Percentiles rank a stretch among this genome's conserved stretches.
Evolutionary conservation across 2,113 vertebrate genomes (phyloP).

Genomic region (Capreolus pygargus): DNA sequence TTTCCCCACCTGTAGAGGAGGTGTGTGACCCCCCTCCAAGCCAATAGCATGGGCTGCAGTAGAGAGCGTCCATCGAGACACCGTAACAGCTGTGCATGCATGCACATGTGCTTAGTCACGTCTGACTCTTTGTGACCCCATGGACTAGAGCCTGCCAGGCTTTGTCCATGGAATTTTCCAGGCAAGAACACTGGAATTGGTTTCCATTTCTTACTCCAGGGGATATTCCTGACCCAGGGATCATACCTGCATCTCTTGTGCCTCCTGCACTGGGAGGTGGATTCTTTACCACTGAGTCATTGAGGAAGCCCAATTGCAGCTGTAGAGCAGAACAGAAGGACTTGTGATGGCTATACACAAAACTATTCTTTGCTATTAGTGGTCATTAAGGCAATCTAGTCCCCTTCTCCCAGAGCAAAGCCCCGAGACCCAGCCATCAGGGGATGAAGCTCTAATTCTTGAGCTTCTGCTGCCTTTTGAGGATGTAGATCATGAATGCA

Average conservation of each 20-base stretch:
- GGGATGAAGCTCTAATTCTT: background rate
- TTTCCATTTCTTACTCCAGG: background rate
- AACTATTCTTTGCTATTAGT: background rate
- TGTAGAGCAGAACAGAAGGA: background rate
- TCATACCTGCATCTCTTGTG: background rate
- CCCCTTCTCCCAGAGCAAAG: background rate
- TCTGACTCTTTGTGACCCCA: background rate
- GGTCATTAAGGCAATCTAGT: background rate
- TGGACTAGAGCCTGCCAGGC: background rate
- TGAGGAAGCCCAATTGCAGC: background rate
- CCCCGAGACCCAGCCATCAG: background rate
- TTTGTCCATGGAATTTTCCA: background rate
- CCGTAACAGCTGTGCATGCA: rapidly evolving
- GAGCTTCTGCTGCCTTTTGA: background rate
- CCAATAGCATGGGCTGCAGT: background rate
- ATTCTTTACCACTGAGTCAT: background rate
- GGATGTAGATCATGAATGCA: background rate
- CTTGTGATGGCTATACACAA: rapidly evolving
- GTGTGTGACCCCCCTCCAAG: background rate
- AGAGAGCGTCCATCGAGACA: background rate
- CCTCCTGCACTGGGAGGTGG: background rate
- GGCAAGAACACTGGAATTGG: background rate
- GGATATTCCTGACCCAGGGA: background rate
- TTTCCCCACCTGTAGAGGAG: background rate
- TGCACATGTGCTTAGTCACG: rapidly evolving